Evolutionary conservation across 1,140 invertebrate genomes (phyloP), one percentile per base, ranked within the genome.

Genomic region (Drosophila baimaii): DNA sequence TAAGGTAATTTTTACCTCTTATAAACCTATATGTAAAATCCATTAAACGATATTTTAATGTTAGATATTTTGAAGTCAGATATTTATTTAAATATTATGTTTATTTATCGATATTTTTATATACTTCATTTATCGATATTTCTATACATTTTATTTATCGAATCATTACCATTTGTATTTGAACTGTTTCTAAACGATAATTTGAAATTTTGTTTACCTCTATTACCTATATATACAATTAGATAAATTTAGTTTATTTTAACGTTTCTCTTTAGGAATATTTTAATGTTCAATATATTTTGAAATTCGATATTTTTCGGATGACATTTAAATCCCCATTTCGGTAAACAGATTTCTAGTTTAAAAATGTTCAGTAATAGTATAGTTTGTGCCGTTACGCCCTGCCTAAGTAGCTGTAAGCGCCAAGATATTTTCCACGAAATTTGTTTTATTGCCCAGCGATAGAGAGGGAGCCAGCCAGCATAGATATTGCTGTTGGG

Each of bases 371-470:
- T 52, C 0, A n/a, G 13, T 9, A 23, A 33, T 59, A 52, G 33
- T 69, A 23, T 41, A 15, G 10, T 72, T 72, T 31, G 15, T 27
- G 29, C 17, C n/a, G n/a, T n/a, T 15, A 44, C n/a, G 29, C n/a
- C 10, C 21, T 49, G 25, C 15, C 29, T 43, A 56, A 46, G 46
- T 19, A 69, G 27, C 33, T 41, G 29, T 58, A 58, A 46, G 21
- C 49, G 41, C 35, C 29, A 21, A 61, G 31, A 85, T 70, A 82
- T 81, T 86, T 86, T 86, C 63, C 65, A 73, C 63, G 62, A 76
- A 86, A 88, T 86, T 86, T 82, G 71, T 79, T 86, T 88, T 88
- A 88, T 82, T 86, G 66, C 75, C 65, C 43, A 17, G 17, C 39
- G 39, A 41, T 74, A 51, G 39, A 41, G 31, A 19, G 31, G 51